Percentiles rank a stretch among this genome's conserved stretches.
These are phyloP conservation scores for Zootoca vivipara DNA, from an alignment of 2,113 vertebrate genomes.

Conservation along the genomic window DNA sequence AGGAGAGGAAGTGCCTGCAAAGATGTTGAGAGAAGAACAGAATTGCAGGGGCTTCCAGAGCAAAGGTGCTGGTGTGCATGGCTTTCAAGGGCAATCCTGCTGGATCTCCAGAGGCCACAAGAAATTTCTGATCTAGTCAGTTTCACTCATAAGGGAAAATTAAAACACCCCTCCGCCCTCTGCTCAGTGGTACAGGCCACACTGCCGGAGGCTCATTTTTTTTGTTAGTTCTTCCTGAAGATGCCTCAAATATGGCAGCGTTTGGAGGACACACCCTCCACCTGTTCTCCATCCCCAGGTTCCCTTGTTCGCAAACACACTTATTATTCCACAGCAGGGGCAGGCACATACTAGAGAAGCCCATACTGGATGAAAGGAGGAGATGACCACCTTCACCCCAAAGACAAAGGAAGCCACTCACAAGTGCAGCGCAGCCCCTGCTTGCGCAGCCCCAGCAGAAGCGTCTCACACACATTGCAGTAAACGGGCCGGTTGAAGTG, in stretches of 20 bases:
- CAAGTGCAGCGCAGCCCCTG: slow-evolving; percentile 90
- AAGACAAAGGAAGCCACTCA: slow-evolving; percentile 69
- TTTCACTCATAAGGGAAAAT: background rate
- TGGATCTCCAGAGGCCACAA: background rate
- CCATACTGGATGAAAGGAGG: too few relatives aligned
- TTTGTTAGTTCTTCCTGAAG: background rate
- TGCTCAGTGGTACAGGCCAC: background rate
- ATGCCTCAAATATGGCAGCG: too few relatives aligned
- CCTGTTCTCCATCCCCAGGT: background rate
- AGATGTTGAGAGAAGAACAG: background rate
- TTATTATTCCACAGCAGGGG: background rate
- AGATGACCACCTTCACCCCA: background rate
- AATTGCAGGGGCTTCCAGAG: background rate
- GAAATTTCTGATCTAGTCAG: background rate
- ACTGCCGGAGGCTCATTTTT: background rate
- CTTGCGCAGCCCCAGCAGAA: slow-evolving; percentile 88
- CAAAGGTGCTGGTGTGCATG: background rate
- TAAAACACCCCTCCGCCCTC: background rate
- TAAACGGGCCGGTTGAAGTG: slow-evolving; percentile 88
- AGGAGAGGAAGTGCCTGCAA: background rate
- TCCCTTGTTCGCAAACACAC: background rate
- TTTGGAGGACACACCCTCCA: background rate
- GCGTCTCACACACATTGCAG: slow-evolving; percentile 86
- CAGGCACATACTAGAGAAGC: background rate
- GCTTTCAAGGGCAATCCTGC: background rate